Evolutionary conservation across 2,797 vertebrate species (phyloP).

Genomic region (Enteromius treurensis): DNA sequence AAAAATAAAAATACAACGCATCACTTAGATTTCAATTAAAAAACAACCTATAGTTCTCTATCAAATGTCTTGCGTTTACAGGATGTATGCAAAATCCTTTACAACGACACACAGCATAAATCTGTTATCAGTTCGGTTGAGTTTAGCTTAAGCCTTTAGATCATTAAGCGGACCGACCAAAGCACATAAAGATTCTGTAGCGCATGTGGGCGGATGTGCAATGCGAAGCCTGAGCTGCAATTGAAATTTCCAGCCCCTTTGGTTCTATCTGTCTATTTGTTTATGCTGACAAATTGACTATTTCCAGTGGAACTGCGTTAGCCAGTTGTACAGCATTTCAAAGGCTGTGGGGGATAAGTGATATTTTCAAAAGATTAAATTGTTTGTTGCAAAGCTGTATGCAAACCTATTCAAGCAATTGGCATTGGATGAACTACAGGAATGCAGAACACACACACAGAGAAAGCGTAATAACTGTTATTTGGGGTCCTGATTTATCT

Average conservation of each 20-base stretch:
- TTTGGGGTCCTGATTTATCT: constrained; percentile 67
- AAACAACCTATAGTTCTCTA: neutral
- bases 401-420: constrained; percentile 68
- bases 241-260: constrained; percentile 47
- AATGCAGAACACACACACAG: constrained; percentile 24
- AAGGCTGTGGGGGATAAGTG: constrained; percentile 67
- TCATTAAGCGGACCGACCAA: constrained; percentile 11
- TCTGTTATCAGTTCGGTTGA: constrained; percentile 2
- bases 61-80: neutral
- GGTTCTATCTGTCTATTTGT: constrained; percentile 50
- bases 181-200: constrained; percentile 21
- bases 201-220: constrained; percentile 47
- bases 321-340: constrained; percentile 62
- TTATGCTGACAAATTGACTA: constrained; percentile 60
- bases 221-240: constrained; percentile 24
- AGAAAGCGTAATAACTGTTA: constrained; percentile 72
- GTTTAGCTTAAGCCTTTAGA: constrained; percentile 22
- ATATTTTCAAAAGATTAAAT: constrained; percentile 68
- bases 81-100: neutral
- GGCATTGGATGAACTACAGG: constrained; percentile 37
- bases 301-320: constrained; percentile 61
- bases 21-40: neutral
- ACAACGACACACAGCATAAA: neutral
- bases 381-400: constrained; percentile 61
- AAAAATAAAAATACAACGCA: neutral